Conservation (phyloP, 2,888 invertebrate species). For the Muschampia plurimacula region DNA sequence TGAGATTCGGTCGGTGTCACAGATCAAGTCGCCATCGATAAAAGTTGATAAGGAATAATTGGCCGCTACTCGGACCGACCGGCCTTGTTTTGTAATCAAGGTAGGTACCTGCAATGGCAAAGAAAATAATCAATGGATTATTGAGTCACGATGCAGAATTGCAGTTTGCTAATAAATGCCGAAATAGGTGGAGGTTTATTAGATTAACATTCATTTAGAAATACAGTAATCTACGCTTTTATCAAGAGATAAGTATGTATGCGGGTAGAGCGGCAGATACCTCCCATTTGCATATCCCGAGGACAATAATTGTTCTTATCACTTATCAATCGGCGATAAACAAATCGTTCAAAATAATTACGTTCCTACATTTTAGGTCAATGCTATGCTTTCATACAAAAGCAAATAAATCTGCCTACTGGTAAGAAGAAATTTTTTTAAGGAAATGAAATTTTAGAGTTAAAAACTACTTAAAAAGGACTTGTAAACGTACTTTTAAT, state of each 20-base stretch:
- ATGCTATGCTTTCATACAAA: slow-evolving; percentile 29
- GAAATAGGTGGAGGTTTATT: background rate
- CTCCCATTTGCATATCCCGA: background rate
- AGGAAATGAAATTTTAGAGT: background rate
- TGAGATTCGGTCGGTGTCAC: slow-evolving; percentile 26
- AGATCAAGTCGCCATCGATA: slow-evolving; percentile 42
- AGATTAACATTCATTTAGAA: background rate
- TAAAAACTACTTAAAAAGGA: too few relatives aligned
- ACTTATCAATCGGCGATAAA: slow-evolving; percentile 34
- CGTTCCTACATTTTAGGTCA: slow-evolving; percentile 28
- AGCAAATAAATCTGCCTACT: background rate
- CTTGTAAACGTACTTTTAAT: too few relatives aligned
- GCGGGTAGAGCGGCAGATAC: background rate
- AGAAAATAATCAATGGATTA: slow-evolving; percentile 50
- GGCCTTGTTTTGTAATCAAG: slow-evolving; percentile 63
- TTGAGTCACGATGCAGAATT: slow-evolving; percentile 24
- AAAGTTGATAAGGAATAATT: slow-evolving; percentile 43
- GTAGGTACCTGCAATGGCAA: slow-evolving; percentile 56
- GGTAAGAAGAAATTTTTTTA: background rate
- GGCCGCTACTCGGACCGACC: slow-evolving; percentile 44
- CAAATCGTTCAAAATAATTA: slow-evolving; percentile 24
- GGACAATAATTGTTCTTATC: slow-evolving; percentile 17
- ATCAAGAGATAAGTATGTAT: slow-evolving; percentile 1
- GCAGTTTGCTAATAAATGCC: slow-evolving; percentile 11
- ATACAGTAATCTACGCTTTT: slow-evolving; percentile 9